Evolutionary conservation across 2,113 vertebrate species (phyloP), one percentile per base, ranked within the genome.

Genomic region (Gobius niger): DNA sequence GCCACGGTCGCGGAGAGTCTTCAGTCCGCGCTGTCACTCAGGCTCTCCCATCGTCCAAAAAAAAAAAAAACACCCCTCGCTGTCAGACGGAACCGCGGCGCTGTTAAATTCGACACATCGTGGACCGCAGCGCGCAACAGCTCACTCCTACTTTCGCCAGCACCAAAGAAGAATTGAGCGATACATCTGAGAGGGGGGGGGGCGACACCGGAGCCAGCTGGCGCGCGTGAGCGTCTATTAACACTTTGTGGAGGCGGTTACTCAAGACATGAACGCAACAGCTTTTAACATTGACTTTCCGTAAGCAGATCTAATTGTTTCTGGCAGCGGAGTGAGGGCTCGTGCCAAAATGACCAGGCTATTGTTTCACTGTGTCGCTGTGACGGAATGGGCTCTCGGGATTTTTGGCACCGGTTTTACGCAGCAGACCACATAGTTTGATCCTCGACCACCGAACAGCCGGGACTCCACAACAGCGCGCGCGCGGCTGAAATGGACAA

Each of bases 321-420:
- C 1, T 60, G 75, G 74, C 63, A 46, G 75, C 44, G 67, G 65
- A 60, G 70, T 0, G 9, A 51, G 76, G 18, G 66, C 12, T 51
- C 47, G 59, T 77, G 82, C 83, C 85, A 88, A 82, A 60, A 91
- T 90, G 89, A 85, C 57, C 78, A 76, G 74, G 82, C 80, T 62
- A 57, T 85, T 85, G 80, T 89, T 67, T 75, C 24, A 69, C 82
- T 5, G 57, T n/a, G 56, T 72, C 82, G 70, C 59, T 62, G 72
- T 70, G 51, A 81, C 78, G 84, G 89, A 90, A 67, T 42, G 88
- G 89, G 85, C 85, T 85, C 87, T 78, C 73, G 63, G 84, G 82
- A 70, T 84, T 86, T 59, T 80, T 88, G 88, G 85, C 88, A 85
- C 87, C 69, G 84, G 75, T 86, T 90, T 91, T 90, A 91, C 87